Conservation (phyloP, 2,113 vertebrate species). For the Vulpes lagopus region DNA sequence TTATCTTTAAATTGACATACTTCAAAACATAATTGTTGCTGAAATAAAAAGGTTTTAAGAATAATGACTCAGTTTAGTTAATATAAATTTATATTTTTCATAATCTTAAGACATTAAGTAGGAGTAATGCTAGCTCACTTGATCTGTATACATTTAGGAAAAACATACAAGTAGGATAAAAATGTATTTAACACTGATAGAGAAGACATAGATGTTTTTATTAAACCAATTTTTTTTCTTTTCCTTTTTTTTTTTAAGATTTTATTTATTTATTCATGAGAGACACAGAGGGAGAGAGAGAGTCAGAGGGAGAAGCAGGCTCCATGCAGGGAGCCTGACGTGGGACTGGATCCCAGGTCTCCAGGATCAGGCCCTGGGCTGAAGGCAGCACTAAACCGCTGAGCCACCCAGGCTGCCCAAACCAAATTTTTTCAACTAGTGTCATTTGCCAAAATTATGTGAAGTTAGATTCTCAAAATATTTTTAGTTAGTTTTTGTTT, state of each 20-base stretch:
- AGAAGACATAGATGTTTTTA: slow-evolving; percentile 32
- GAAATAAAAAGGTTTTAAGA: neutral
- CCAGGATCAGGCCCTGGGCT: too few relatives aligned
- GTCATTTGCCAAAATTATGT: neutral
- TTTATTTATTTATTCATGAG: too few relatives aligned
- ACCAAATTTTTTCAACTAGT: neutral
- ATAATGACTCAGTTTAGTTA: neutral
- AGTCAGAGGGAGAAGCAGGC: too few relatives aligned
- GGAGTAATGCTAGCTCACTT: neutral
- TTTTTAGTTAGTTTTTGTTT: neutral
- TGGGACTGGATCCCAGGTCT: too few relatives aligned
- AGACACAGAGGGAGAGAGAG: too few relatives aligned
- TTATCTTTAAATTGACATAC: slow-evolving; percentile 14
- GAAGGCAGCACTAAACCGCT: too few relatives aligned
- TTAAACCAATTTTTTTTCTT: neutral
- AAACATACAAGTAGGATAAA: neutral
- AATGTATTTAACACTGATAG: neutral
- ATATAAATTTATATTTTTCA: neutral
- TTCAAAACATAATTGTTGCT: neutral
- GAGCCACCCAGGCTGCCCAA: too few relatives aligned
- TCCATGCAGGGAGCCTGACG: too few relatives aligned
- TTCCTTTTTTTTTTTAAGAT: too few relatives aligned
- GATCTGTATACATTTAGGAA: neutral
- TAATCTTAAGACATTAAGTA: neutral
- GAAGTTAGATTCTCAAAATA: neutral